A percentile compares a stretch with the other conserved stretches of the same genome.
Conservation (phyloP, 2,888 invertebrate genomes). For the Drosophila rubida region DNA sequence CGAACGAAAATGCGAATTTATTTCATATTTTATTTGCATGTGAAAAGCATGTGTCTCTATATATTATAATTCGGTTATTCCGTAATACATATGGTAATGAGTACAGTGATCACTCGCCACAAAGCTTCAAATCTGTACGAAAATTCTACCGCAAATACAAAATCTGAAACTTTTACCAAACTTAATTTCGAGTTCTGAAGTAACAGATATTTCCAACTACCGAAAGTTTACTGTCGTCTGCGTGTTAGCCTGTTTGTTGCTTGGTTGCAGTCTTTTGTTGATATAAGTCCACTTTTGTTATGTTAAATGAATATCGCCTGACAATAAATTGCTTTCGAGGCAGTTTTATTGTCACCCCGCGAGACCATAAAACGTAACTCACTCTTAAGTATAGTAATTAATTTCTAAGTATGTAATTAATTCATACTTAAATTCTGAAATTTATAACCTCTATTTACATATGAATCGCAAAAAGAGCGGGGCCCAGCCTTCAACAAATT, state of each 20-base stretch:
- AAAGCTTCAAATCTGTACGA: neutral
- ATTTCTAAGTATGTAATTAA: slow-evolving; percentile 10
- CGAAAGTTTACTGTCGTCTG: slow-evolving; percentile 7
- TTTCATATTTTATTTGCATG: slow-evolving; percentile 37
- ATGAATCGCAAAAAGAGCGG: neutral
- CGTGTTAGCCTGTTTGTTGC: neutral
- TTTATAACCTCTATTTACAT: slow-evolving; percentile 9
- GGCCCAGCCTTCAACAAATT: neutral
- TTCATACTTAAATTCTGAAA: slow-evolving; percentile 8
- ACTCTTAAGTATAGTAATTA: slow-evolving; percentile 4
- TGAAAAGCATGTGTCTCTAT: slow-evolving; percentile 14
- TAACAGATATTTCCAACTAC: neutral
- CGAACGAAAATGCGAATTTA: slow-evolving; percentile 32
- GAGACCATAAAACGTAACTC: slow-evolving; percentile 6
- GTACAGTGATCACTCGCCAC: slow-evolving; percentile 3
- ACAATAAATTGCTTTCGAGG: slow-evolving; percentile 20
- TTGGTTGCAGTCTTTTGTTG: neutral
- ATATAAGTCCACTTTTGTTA: slow-evolving; percentile 27
- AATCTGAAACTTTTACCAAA: neutral
- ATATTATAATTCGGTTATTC: slow-evolving; percentile 1
- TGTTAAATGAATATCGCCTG: slow-evolving; percentile 15
- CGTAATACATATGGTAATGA: slow-evolving; percentile 7
- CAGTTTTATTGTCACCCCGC: slow-evolving; percentile 24
- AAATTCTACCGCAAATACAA: neutral
- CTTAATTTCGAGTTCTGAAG: neutral